Percentiles rank a stretch among this genome's conserved stretches.
Conservation (phyloP, 1,140 invertebrate species). For the Zaprionus nigranus region DNA sequence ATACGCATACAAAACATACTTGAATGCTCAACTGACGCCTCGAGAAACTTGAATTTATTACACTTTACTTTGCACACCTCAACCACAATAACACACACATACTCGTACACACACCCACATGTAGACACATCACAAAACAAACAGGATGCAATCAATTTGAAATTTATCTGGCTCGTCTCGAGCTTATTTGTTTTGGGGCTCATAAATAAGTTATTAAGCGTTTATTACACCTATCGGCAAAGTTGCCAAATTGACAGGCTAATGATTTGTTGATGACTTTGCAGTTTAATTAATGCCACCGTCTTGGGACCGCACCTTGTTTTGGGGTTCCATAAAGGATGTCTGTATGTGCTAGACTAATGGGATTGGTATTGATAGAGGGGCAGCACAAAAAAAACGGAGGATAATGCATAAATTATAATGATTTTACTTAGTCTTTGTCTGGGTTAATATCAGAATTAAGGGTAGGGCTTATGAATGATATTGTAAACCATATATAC, state of each 20-base stretch:
- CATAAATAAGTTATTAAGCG: constrained; percentile 62
- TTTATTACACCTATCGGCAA: constrained; percentile 65
- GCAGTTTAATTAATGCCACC: constrained; percentile 59
- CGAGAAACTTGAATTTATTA: constrained; percentile 8
- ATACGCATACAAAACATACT: neutral
- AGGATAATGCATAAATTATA: neutral
- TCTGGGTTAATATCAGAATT: neutral
- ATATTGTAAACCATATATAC: too few relatives aligned
- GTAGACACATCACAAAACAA: constrained; percentile 1
- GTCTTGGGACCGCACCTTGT: constrained; percentile 18
- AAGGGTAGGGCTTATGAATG: too few relatives aligned
- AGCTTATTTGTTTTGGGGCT: constrained; percentile 29
- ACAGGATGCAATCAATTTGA: constrained; percentile 56
- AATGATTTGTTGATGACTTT: constrained; percentile 74
- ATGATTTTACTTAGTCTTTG: neutral
- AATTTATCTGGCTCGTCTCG: constrained; percentile 43
- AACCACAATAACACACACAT: neutral
- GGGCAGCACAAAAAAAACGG: neutral
- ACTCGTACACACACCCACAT: neutral
- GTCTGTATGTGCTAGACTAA: neutral
- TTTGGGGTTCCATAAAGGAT: neutral
- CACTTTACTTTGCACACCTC: neutral
- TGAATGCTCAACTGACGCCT: constrained; percentile 1
- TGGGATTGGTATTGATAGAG: neutral
- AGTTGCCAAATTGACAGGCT: constrained; percentile 63